phyloP scores from a whole-genome alignment of 2,113 vertebrate species.

The Oreochromis tanganicae region DNA sequence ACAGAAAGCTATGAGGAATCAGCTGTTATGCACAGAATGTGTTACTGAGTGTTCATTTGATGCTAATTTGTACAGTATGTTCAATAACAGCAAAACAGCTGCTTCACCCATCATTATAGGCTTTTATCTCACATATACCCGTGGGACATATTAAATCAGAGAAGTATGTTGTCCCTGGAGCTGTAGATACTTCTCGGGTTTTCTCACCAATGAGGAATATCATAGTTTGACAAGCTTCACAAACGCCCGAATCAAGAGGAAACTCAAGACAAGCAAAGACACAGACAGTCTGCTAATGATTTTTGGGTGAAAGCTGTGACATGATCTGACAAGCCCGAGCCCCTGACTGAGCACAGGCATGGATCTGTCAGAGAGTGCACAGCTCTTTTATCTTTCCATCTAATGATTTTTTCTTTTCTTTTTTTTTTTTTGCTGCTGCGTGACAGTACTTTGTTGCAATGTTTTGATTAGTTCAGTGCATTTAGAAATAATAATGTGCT shows the following conservation, averaged over 20 bases:
- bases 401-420: constrained; percentile 6
- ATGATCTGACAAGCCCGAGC: constrained; percentile 24
- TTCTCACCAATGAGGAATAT: background rate
- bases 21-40: background rate
- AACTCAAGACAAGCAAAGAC: background rate
- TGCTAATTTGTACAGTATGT: constrained; percentile 22
- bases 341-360: background rate
- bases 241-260: background rate
- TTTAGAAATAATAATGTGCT: constrained; percentile 8
- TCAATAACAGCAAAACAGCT: constrained; percentile 11
- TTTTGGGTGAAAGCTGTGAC: constrained; percentile 31
- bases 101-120: constrained; percentile 24
- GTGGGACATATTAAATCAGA: constrained; percentile 7
- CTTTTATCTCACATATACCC: constrained; percentile 36
- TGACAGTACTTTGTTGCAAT: background rate
- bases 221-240: constrained; percentile 6
- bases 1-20: background rate
- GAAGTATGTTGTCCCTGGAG: constrained; percentile 13
- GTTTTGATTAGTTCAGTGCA: background rate
- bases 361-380: background rate
- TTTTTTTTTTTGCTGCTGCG: background rate
- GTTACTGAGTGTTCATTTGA: background rate
- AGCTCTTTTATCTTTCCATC: background rate
- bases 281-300: constrained; percentile 9
- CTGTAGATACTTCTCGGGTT: background rate